Evolutionary conservation across 1,140 invertebrate species (phyloP).

Genomic region (Coptotermes formosanus): DNA sequence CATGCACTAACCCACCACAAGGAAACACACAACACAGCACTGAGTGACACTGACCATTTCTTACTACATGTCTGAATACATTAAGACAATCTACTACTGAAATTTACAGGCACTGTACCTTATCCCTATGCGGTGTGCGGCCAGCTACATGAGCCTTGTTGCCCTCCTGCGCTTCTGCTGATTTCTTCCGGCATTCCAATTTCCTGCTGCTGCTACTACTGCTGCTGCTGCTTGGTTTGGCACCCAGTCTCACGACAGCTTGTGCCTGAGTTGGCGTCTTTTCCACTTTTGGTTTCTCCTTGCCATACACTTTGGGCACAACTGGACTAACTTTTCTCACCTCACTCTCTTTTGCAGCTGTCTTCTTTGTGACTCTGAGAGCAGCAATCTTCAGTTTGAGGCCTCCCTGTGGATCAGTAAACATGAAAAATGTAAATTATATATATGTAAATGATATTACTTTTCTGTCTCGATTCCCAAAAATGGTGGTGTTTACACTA

Average conservation of each 20-base stretch:
- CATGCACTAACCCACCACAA: too few species aligned
- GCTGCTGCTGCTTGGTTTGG: background rate
- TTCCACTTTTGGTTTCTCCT: slow-evolving; percentile 17
- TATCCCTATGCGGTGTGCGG: background rate
- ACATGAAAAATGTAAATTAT: too few species aligned
- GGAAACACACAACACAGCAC: too few species aligned
- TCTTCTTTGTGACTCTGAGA: slow-evolving; percentile 37
- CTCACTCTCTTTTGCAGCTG: background rate
- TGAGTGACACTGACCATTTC: too few species aligned
- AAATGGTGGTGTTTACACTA: too few species aligned
- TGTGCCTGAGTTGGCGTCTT: background rate
- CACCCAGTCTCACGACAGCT: background rate
- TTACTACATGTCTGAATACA: too few species aligned
- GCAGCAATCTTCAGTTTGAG: slow-evolving; percentile 40
- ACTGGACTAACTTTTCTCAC: background rate
- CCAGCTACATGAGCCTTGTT: background rate
- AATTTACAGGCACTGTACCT: background rate
- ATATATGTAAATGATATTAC: too few species aligned
- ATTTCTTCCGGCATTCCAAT: background rate
- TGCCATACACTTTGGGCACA: background rate
- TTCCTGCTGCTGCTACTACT: background rate
- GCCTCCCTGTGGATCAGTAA: slow-evolving; percentile 37
- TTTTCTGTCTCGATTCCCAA: too few species aligned
- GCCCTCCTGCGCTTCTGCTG: background rate
- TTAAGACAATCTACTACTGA: too few species aligned